Conservation (phyloP, 2,113 vertebrate species). For the Hoplias malabaricus region DNA sequence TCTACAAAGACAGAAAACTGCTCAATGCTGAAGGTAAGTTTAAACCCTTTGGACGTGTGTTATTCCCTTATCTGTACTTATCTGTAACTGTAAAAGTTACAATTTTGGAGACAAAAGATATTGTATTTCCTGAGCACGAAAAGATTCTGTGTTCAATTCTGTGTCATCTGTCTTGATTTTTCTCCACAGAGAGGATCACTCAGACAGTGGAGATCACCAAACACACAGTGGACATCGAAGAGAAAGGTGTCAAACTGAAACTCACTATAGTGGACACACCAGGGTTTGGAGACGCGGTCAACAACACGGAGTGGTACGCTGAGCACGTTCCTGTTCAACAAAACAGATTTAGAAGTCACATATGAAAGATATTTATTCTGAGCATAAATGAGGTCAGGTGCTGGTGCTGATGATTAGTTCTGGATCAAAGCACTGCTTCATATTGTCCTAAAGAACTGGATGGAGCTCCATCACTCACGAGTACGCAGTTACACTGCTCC, state of each 20-base stretch:
- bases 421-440: no score
- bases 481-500: no score
- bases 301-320: constrained; percentile 93
- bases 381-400: neutral
- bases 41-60: no score
- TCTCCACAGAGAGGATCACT: constrained; percentile 84
- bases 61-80: no score
- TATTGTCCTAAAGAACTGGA: no score
- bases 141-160: no score
- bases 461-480: no score
- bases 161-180: neutral
- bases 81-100: no score
- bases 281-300: constrained; percentile 93
- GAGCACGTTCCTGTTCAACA: neutral
- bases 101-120: no score
- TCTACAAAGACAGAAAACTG: constrained; percentile 91
- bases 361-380: neutral
- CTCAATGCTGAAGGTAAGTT: constrained; percentile 93
- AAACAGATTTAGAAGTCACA: neutral
- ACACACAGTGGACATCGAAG: constrained; percentile 96
- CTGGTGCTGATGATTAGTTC: no score
- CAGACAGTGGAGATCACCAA: constrained; percentile 98
- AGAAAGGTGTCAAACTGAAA: constrained; percentile 94
- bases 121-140: no score
- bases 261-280: constrained; percentile 97